Conservation (phyloP, 2,113 vertebrate genomes). For the Macquaria australasica region DNA sequence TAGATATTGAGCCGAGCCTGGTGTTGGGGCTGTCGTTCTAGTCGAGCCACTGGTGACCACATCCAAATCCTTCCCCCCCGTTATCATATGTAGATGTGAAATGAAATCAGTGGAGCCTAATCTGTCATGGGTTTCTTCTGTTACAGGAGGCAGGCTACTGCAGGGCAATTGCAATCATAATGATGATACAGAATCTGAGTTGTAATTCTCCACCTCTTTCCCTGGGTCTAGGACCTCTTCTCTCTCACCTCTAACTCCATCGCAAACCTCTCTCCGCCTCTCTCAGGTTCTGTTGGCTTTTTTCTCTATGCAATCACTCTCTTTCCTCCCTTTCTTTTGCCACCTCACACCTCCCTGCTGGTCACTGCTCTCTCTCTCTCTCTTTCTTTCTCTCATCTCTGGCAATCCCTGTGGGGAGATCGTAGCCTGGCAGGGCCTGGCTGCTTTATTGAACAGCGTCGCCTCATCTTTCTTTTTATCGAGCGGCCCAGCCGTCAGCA, state of each 20-base stretch:
- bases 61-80: slow-evolving; percentile 13
- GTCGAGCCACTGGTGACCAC: slow-evolving; percentile 13
- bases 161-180: background rate
- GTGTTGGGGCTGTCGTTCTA: slow-evolving; percentile 25
- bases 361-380: slow-evolving; percentile 1
- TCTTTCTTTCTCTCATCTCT: slow-evolving; percentile 26
- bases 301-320: slow-evolving; percentile 32
- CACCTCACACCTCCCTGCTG: slow-evolving; percentile 40
- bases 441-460: slow-evolving; percentile 68
- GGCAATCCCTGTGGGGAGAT: slow-evolving; percentile 46
- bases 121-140: slow-evolving; percentile 27
- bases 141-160: background rate
- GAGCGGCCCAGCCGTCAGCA: slow-evolving; percentile 50
- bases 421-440: slow-evolving; percentile 47
- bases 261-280: background rate
- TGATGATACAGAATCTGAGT: background rate
- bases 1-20: slow-evolving; percentile 28
- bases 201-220: slow-evolving; percentile 5
- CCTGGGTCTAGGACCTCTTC: background rate
- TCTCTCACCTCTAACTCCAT: background rate
- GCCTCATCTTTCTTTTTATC: slow-evolving; percentile 72
- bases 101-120: slow-evolving; percentile 34
- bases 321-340: slow-evolving; percentile 2
- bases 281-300: background rate
- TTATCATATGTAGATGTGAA: slow-evolving; percentile 44